Evolutionary conservation across 2,888 invertebrate genomes (phyloP).

Genomic region (Trachelus stipa): DNA sequence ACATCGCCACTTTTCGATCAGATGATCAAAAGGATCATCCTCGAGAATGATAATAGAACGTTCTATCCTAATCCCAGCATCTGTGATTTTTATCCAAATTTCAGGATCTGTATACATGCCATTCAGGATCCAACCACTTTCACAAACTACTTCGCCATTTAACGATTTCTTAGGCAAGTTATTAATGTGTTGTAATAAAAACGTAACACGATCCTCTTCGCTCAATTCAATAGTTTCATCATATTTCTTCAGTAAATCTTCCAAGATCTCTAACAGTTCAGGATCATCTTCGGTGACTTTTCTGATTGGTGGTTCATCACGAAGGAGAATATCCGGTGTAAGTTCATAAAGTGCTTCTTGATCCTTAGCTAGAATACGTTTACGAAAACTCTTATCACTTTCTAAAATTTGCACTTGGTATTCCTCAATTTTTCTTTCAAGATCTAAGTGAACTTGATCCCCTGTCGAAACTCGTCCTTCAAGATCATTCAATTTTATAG

Average conservation of each 20-base stretch:
- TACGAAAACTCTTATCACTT: slow-evolving; percentile 60
- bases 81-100: slow-evolving; percentile 67
- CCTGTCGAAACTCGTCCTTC: slow-evolving; percentile 55
- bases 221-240: slow-evolving; percentile 65
- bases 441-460: slow-evolving; percentile 53
- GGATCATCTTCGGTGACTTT: slow-evolving; percentile 37
- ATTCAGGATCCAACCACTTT: slow-evolving; percentile 74
- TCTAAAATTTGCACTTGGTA: slow-evolving; percentile 46
- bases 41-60: slow-evolving; percentile 71
- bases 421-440: slow-evolving; percentile 31
- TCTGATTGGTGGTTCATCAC: slow-evolving; percentile 31
- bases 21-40: slow-evolving; percentile 65
- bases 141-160: slow-evolving; percentile 30
- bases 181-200: slow-evolving; percentile 64
- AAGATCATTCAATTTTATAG: slow-evolving; percentile 9
- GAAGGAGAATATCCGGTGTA: slow-evolving; percentile 64
- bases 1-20: slow-evolving; percentile 50
- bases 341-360: slow-evolving; percentile 55
- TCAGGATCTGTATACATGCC: slow-evolving; percentile 70
- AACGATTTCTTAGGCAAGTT: slow-evolving; percentile 51
- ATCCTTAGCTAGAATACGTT: slow-evolving; percentile 42
- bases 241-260: slow-evolving; percentile 69
- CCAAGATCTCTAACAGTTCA: slow-evolving; percentile 58
- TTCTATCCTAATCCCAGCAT: slow-evolving; percentile 69
- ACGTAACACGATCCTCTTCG: slow-evolving; percentile 66